These are phyloP conservation scores for Xerus inauris DNA, from an alignment of 2,113 vertebrate genomes.

Conservation along the genomic window DNA sequence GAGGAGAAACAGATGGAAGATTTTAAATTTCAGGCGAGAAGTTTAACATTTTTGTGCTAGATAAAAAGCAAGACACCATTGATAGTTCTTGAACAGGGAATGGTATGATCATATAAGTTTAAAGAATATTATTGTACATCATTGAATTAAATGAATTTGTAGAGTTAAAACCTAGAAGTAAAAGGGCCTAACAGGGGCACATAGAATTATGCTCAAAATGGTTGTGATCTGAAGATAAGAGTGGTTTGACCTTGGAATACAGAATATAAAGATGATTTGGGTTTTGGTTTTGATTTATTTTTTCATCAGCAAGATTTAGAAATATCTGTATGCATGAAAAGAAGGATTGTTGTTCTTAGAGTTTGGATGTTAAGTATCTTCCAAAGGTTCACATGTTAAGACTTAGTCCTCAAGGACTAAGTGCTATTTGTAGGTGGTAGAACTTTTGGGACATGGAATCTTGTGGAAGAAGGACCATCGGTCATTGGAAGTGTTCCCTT, in stretches of 20 bases:
- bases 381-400: background rate
- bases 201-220: background rate
- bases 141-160: background rate
- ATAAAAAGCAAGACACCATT: background rate
- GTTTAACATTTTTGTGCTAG: slow-evolving; percentile 43
- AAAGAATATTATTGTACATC: background rate
- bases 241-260: background rate
- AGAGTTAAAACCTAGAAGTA: background rate
- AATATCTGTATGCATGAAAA: background rate
- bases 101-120: background rate
- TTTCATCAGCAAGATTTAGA: background rate
- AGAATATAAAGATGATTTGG: background rate
- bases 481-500: background rate
- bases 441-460: background rate
- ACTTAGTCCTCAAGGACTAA: background rate
- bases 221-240: background rate
- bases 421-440: too few species aligned
- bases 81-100: background rate
- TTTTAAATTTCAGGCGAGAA: slow-evolving; percentile 65
- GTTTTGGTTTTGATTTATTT: background rate
- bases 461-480: background rate
- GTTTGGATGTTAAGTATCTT: background rate
- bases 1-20: slow-evolving; percentile 30
- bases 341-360: background rate
- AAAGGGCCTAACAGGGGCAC: background rate